Evolutionary conservation across 2,113 vertebrate genomes (phyloP).

Genomic region (Rynchops niger): DNA sequence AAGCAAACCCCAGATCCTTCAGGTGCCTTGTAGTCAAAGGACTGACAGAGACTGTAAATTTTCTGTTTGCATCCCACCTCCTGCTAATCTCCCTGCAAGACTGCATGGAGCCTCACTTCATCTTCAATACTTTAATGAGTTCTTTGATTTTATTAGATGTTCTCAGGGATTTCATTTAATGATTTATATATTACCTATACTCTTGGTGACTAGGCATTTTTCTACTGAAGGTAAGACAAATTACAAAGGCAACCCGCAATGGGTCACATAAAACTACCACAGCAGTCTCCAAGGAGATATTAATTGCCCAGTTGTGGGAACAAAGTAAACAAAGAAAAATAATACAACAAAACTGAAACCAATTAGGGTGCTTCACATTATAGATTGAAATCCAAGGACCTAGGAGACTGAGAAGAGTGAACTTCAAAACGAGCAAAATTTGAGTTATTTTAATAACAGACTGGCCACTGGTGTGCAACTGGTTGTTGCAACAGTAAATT

Average conservation of each 20-base stretch:
- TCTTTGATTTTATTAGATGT: constrained; percentile 7
- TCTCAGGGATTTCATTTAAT: not conserved
- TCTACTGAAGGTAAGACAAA: not conserved
- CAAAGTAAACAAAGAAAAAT: not conserved
- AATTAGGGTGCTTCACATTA: not conserved
- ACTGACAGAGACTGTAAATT: not conserved
- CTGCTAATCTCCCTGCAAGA: not conserved
- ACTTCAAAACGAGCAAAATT: not conserved
- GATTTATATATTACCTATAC: constrained; percentile 6
- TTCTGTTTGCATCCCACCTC: not conserved
- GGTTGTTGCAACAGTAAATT: not conserved
- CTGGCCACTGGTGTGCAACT: not conserved
- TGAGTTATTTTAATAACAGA: not conserved
- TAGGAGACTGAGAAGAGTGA: not conserved
- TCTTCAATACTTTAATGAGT: not conserved
- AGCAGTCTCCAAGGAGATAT: not conserved
- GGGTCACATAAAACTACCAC: constrained; percentile 2
- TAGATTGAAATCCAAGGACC: not conserved
- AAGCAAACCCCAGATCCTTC: not conserved
- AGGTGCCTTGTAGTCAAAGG: not conserved
- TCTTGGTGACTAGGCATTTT: not conserved
- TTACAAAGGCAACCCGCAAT: not conserved
- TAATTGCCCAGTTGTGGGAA: not conserved
- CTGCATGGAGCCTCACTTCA: not conserved
- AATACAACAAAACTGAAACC: not conserved